Percentiles rank a stretch among this genome's conserved stretches.
Conservation (phyloP, 2,888 invertebrate genomes). For the Ormyrus nitidulus region DNA sequence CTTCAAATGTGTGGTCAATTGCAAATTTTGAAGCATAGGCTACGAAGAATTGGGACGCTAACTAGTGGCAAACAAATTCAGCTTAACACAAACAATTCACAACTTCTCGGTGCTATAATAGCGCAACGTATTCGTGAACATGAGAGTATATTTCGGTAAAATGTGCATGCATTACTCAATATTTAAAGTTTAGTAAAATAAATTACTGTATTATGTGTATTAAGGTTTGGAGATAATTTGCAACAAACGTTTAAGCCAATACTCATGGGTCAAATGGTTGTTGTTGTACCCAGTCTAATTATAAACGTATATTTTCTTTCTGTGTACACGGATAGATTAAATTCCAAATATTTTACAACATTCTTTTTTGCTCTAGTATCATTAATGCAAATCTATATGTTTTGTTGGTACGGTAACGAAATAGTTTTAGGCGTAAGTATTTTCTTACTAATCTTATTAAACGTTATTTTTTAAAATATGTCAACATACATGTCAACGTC, state of each 20-base stretch:
- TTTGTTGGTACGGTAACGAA: constrained; percentile 47
- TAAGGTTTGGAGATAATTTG: constrained; percentile 35
- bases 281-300: constrained; percentile 24
- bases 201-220: neutral
- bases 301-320: constrained; percentile 48
- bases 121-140: constrained; percentile 22
- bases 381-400: constrained; percentile 43
- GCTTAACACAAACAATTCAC: neutral
- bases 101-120: neutral
- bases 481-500: too few species aligned
- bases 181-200: neutral
- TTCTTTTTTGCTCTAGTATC: constrained; percentile 21
- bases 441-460: neutral
- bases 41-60: neutral
- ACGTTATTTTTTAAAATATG: neutral
- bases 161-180: neutral
- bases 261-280: constrained; percentile 26
- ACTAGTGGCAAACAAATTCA: too few species aligned
- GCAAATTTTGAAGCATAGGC: constrained; percentile 27
- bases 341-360: constrained; percentile 29
- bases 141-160: constrained; percentile 45
- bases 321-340: neutral
- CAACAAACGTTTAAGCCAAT: constrained; percentile 28
- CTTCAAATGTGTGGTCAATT: constrained; percentile 35
- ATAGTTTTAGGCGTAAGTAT: constrained; percentile 27